A percentile compares a stretch with the other conserved stretches of the same genome.
phyloP scores from a whole-genome alignment of 2,113 vertebrate genomes.

The Phyllopteryx taeniolatus region DNA sequence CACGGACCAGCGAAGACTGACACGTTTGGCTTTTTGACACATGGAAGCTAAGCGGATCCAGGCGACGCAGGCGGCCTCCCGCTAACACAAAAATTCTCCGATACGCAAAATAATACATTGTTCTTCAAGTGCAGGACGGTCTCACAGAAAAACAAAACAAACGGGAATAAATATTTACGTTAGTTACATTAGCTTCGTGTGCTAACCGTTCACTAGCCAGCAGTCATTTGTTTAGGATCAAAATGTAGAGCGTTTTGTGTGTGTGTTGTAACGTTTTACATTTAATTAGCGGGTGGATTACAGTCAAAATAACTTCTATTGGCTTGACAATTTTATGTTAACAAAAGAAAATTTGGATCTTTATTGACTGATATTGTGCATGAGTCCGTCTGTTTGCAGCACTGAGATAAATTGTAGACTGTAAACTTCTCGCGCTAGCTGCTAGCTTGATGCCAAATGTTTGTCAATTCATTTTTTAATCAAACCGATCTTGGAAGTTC shows the following conservation, averaged over 20 bases:
- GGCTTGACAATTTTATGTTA: not conserved
- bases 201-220: too few relatives aligned
- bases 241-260: not conserved
- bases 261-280: not conserved
- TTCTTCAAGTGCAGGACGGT: not conserved
- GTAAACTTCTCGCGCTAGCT: too few relatives aligned
- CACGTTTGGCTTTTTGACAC: slow-evolving; percentile 54
- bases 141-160: not conserved
- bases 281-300: not conserved
- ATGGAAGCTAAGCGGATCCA: slow-evolving; percentile 47
- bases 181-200: too few relatives aligned
- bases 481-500: not conserved
- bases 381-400: too few relatives aligned
- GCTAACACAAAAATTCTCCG: slow-evolving; percentile 33
- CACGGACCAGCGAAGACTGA: slow-evolving; percentile 30
- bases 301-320: not conserved
- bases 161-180: not conserved
- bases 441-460: too few relatives aligned
- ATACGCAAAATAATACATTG: not conserved
- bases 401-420: too few relatives aligned
- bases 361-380: too few relatives aligned
- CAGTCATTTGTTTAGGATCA: too few relatives aligned
- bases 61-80: not conserved
- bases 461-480: too few relatives aligned
- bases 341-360: too few relatives aligned